A percentile compares a stretch with the other conserved stretches of the same genome.
Conservation (phyloP, 1,140 invertebrate species). For the Pseudomyrmex dendroicus region DNA sequence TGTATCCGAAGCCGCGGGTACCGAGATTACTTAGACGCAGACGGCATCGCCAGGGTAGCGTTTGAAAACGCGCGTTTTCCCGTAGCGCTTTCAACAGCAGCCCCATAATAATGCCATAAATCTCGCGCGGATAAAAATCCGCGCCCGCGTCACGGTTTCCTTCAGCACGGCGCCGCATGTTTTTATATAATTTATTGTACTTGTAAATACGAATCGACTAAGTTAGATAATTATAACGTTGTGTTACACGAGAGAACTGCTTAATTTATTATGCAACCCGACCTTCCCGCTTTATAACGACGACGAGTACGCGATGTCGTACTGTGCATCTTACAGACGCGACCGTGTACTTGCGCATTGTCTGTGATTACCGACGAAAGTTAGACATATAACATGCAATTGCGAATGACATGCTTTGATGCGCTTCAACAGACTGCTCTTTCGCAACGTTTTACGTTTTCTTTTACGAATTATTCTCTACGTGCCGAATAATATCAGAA, state of each 20-base stretch:
- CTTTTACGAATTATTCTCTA: constrained; percentile 8
- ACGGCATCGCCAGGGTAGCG: constrained; percentile 75
- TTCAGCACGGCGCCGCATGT: constrained; percentile 18
- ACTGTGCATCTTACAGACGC: neutral
- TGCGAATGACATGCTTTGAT: constrained; percentile 6
- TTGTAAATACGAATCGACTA: constrained; percentile 73
- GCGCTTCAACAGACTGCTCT: neutral
- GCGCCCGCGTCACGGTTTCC: neutral
- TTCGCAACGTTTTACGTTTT: neutral
- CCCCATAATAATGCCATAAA: constrained; percentile 72
- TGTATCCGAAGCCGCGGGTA: constrained; percentile 82
- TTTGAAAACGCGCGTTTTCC: constrained; percentile 40
- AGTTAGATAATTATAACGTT: constrained; percentile 63
- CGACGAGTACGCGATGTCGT: neutral
- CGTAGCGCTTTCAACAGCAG: constrained; percentile 56
- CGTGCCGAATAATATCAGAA: neutral
- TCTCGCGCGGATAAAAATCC: constrained; percentile 36
- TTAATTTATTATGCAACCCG: constrained; percentile 64
- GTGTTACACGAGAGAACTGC: constrained; percentile 38
- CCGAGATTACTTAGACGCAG: constrained; percentile 83
- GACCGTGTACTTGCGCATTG: constrained; percentile 7
- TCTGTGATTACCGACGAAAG: constrained; percentile 43
- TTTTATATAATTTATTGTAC: constrained; percentile 71
- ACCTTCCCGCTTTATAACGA: neutral
- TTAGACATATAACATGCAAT: constrained; percentile 17